Conservation (phyloP, 2,888 invertebrate species). For the Mamestra brassicae region DNA sequence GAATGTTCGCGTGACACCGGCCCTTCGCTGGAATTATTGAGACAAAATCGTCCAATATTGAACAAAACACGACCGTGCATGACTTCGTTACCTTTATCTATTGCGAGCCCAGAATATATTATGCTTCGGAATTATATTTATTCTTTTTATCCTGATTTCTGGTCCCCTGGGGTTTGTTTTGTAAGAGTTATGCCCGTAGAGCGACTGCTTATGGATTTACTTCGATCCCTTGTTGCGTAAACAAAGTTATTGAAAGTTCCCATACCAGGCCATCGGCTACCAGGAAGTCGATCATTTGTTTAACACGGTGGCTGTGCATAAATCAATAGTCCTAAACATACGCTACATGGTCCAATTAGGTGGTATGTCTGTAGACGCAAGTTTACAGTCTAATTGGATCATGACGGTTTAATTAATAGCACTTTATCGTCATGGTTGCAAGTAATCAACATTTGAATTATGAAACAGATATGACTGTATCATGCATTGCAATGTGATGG, state of each 20-base stretch:
- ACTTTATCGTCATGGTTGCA: neutral
- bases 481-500: neutral
- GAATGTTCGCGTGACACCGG: slow-evolving; percentile 87
- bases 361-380: slow-evolving; percentile 5
- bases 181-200: slow-evolving; percentile 12
- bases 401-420: slow-evolving; percentile 4
- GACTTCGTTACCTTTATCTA: slow-evolving; percentile 83
- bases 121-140: slow-evolving; percentile 52
- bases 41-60: slow-evolving; percentile 86
- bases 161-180: slow-evolving; percentile 6
- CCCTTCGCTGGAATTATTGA: slow-evolving; percentile 83
- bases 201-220: slow-evolving; percentile 10
- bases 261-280: slow-evolving; percentile 34
- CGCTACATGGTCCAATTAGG: slow-evolving; percentile 26
- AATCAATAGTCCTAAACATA: slow-evolving; percentile 53
- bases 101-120: slow-evolving; percentile 56
- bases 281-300: slow-evolving; percentile 50
- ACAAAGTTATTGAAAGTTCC: slow-evolving; percentile 43
- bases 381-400: slow-evolving; percentile 5
- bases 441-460: neutral
- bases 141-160: slow-evolving; percentile 43
- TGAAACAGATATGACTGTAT: neutral
- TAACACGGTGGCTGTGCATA: slow-evolving; percentile 41
- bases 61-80: slow-evolving; percentile 79
- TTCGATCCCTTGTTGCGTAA: slow-evolving; percentile 21